Evolutionary conservation across 2,797 vertebrate genomes (phyloP).

Genomic region (Macrochelys suwanniensis): DNA sequence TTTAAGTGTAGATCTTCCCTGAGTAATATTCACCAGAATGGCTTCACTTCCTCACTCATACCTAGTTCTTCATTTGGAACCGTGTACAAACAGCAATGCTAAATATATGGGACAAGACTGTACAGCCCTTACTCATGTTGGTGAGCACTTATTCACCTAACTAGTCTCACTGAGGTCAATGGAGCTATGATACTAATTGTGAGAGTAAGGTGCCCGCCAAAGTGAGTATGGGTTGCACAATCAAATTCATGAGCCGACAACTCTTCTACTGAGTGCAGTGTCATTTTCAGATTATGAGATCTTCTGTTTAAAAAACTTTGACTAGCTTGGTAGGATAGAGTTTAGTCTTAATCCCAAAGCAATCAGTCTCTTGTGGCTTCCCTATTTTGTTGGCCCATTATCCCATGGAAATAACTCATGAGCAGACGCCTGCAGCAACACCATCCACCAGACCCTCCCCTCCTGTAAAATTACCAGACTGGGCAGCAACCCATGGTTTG

Average conservation of each 20-base stretch:
- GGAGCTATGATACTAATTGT: background rate
- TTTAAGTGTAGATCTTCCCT: background rate
- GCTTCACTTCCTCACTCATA: background rate
- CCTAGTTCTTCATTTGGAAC: background rate
- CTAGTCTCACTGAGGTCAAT: background rate
- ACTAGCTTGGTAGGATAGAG: background rate
- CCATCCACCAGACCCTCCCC: background rate
- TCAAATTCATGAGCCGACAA: background rate
- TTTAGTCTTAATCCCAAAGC: background rate
- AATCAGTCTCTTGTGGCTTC: background rate
- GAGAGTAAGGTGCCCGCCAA: background rate
- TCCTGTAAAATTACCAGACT: background rate
- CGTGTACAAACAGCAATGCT: rapidly evolving
- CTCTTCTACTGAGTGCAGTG: background rate
- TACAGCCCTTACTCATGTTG: rapidly evolving
- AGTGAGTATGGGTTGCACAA: background rate
- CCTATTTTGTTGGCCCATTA: background rate
- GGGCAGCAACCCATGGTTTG: background rate
- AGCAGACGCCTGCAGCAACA: background rate
- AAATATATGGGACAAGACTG: background rate
- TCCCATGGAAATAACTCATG: background rate
- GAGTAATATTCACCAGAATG: background rate
- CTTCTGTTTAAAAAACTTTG: background rate
- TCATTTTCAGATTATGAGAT: background rate
- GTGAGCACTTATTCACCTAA: rapidly evolving